These are phyloP conservation scores for Syngnathus floridae DNA, from an alignment of 2,113 vertebrate genomes.

Conservation along the genomic window DNA sequence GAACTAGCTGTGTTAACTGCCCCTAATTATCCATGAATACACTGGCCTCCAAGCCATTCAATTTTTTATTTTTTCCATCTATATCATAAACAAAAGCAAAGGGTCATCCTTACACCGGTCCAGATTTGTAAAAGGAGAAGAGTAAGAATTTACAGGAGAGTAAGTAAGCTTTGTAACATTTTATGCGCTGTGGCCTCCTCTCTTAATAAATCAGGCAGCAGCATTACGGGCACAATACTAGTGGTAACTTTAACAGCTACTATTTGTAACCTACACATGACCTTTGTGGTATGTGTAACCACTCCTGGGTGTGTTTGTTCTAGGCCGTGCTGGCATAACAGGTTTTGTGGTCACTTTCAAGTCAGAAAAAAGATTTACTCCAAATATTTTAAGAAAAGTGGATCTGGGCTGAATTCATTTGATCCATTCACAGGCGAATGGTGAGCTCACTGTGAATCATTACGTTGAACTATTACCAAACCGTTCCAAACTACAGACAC, in stretches of 20 bases:
- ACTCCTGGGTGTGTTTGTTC: constrained; percentile 44
- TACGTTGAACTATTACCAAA: constrained; percentile 31
- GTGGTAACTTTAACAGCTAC: constrained; percentile 17
- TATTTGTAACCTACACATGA: constrained; percentile 44
- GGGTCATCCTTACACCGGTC: background rate
- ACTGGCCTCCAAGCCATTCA: background rate
- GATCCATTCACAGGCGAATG: constrained; percentile 12
- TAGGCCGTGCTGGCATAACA: constrained; percentile 10
- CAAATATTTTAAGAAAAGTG: constrained; percentile 19
- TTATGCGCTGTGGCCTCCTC: constrained; percentile 5
- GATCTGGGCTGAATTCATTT: constrained; percentile 15
- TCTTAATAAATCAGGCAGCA: constrained; percentile 20
- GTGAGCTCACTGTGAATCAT: constrained; percentile 34
- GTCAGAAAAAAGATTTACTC: constrained; percentile 12
- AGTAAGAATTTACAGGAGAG: background rate
- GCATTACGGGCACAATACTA: constrained; percentile 9
- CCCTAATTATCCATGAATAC: background rate
- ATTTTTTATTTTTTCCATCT: background rate
- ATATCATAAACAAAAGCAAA: constrained; percentile 12
- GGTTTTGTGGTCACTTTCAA: constrained; percentile 11
- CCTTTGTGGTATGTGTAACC: constrained; percentile 35
- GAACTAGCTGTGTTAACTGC: constrained; percentile 1
- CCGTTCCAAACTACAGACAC: constrained; percentile 27
- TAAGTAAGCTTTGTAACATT: constrained; percentile 2
- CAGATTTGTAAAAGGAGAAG: background rate